These are phyloP conservation scores for Cynopterus brachyotis DNA, from an alignment of 2,113 vertebrate species.

Conservation along the genomic window DNA sequence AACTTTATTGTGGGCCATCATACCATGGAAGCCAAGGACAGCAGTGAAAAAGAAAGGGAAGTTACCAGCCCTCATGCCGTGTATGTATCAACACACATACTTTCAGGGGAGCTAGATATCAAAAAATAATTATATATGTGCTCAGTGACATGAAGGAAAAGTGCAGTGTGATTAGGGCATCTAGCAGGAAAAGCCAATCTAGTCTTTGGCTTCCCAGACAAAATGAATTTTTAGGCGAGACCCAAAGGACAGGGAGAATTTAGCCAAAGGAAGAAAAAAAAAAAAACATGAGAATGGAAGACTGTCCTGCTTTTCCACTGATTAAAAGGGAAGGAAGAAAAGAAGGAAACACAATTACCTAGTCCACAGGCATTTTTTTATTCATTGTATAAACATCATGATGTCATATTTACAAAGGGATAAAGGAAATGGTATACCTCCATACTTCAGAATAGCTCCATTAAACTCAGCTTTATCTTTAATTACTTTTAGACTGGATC, in stretches of 20 bases:
- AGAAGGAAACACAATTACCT: not conserved
- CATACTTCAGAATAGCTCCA: not conserved
- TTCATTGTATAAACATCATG: not conserved
- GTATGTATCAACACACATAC: not conserved
- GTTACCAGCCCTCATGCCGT: not conserved
- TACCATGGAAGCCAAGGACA: not conserved
- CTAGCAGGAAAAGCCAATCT: not conserved
- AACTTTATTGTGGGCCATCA: not conserved
- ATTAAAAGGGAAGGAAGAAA: not conserved
- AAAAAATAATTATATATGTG: not conserved
- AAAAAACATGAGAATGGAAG: not conserved
- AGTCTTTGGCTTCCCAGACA: not conserved
- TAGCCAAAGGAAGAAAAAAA: not conserved
- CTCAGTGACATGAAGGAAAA: not conserved
- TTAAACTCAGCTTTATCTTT: not conserved
- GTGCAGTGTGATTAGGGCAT: not conserved
- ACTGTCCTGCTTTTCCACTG: not conserved
- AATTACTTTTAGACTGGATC: not conserved
- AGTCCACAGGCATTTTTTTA: not conserved
- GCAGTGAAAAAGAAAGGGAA: not conserved
- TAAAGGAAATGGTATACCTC: not conserved
- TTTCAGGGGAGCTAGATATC: not conserved
- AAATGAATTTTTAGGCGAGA: not conserved
- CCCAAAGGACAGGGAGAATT: not conserved
- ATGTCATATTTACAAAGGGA: not conserved